These are phyloP conservation scores for Poeciliopsis presidionis DNA, from an alignment of 2,797 vertebrate species.

Conservation along the genomic window DNA sequence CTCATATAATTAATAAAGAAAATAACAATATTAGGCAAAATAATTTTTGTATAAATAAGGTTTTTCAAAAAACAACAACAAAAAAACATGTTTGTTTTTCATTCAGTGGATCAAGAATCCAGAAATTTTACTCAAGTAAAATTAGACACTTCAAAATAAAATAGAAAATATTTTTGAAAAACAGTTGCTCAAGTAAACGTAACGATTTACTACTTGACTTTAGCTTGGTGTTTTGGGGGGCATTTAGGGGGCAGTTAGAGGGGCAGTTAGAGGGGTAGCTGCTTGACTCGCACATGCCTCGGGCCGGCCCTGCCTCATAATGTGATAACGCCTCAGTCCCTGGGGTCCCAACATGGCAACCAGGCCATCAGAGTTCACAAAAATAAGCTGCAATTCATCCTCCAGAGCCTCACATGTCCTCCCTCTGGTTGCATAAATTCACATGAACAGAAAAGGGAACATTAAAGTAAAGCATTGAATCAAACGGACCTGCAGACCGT, in stretches of 20 bases:
- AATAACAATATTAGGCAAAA: too few relatives aligned
- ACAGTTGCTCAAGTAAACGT: background rate
- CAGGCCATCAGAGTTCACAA: conserved; percentile 65
- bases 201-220: too few relatives aligned
- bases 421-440: background rate
- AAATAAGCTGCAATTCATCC: conserved; percentile 39
- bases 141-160: background rate
- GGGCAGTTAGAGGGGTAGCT: too few relatives aligned
- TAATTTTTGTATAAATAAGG: too few relatives aligned
- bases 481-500: conserved; percentile 90
- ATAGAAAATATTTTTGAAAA: background rate
- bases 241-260: too few relatives aligned
- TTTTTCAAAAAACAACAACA: too few relatives aligned
- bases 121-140: too few relatives aligned
- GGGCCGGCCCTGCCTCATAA: background rate
- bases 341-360: conserved; percentile 83
- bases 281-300: too few relatives aligned
- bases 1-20: too few relatives aligned
- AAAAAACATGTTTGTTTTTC: too few relatives aligned
- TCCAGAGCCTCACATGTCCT: background rate
- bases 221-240: too few relatives aligned
- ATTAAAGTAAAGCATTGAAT: background rate
- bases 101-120: too few relatives aligned
- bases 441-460: background rate
- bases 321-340: conserved; percentile 41